phyloP scores from a whole-genome alignment of 2,888 invertebrate species.

The Xylota sylvarum region DNA sequence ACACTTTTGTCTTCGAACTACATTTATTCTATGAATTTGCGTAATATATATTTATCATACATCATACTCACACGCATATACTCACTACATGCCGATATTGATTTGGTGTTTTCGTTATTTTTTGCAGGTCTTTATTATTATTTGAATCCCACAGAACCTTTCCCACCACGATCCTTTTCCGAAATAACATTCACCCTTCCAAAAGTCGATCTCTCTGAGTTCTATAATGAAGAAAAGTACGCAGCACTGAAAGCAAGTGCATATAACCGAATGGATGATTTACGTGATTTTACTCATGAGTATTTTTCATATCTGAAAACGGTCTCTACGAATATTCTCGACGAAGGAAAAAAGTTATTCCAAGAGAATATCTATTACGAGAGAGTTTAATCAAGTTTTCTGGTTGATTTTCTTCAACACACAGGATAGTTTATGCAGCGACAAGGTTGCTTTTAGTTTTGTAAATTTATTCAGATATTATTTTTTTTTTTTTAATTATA shows the following conservation, averaged over 20 bases:
- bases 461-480: constrained; percentile 4
- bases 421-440: background rate
- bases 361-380: constrained; percentile 80
- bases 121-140: constrained; percentile 84
- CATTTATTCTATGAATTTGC: constrained; percentile 59
- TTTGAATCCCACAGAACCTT: constrained; percentile 83
- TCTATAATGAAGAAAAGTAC: constrained; percentile 80
- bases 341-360: constrained; percentile 85
- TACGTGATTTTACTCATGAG: constrained; percentile 84
- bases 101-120: constrained; percentile 62
- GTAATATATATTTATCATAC: background rate
- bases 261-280: constrained; percentile 86
- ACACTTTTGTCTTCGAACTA: too few relatives aligned
- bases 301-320: constrained; percentile 85
- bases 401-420: background rate
- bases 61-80: constrained; percentile 12
- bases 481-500: constrained; percentile 36
- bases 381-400: constrained; percentile 78
- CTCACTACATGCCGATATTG: constrained; percentile 38
- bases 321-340: constrained; percentile 86
- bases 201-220: constrained; percentile 81
- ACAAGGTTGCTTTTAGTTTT: constrained; percentile 52
- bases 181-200: constrained; percentile 81
- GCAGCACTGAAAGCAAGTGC: constrained; percentile 85
- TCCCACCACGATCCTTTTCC: constrained; percentile 82